Conservation (phyloP, 2,888 invertebrate species). For the Hyles lineata region DNA sequence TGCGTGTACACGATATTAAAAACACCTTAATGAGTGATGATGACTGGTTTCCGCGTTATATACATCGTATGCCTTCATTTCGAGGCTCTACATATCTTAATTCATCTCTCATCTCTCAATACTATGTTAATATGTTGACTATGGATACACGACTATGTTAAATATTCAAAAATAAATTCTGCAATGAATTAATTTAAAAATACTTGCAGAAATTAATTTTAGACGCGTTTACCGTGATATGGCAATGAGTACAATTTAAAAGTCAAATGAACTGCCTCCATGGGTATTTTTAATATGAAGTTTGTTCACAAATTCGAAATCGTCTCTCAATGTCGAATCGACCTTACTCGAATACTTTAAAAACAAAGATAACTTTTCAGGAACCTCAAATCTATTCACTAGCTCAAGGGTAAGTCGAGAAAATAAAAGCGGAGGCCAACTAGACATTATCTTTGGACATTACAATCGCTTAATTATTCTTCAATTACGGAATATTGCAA, state of each 20-base stretch:
- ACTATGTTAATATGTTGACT: too few species aligned
- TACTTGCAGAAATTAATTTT: too few species aligned
- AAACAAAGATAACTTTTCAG: conserved; percentile 23
- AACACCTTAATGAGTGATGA: too few species aligned
- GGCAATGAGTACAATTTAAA: not conserved
- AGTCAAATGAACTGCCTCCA: not conserved
- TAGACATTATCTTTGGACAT: conserved; percentile 16
- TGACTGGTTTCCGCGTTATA: too few species aligned
- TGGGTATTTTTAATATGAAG: not conserved
- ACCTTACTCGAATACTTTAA: conserved; percentile 2
- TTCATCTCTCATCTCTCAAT: too few species aligned
- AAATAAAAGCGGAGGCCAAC: conserved; percentile 10
- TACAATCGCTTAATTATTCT: conserved; percentile 4
- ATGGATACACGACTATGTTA: too few species aligned
- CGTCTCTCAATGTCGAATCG: conserved; percentile 6
- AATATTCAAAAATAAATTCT: too few species aligned
- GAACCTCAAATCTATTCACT: conserved; percentile 22
- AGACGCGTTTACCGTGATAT: too few species aligned
- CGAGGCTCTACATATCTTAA: too few species aligned
- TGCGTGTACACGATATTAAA: too few species aligned
- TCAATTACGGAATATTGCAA: not conserved
- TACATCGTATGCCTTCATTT: too few species aligned
- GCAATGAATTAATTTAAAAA: too few species aligned
- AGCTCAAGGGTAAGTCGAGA: conserved; percentile 14
- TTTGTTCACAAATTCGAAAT: not conserved